phyloP scores from a whole-genome alignment of 2,113 vertebrate species.

The Emberiza fucata region DNA sequence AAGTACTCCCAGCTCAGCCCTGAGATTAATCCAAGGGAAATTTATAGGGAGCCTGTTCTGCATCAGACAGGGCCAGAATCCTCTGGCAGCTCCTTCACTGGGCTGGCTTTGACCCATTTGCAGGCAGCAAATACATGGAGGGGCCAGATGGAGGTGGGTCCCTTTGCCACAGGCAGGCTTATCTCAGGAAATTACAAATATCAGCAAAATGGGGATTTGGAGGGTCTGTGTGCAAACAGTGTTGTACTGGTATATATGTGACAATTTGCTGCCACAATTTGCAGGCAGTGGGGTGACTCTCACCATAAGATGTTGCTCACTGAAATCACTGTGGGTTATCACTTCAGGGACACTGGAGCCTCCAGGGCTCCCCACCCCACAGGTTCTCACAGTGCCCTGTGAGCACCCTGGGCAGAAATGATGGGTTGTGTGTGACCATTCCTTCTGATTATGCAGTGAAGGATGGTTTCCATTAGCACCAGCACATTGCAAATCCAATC shows the following conservation, averaged over 20 bases:
- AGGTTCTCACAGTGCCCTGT: background rate
- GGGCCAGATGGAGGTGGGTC: background rate
- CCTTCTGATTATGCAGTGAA: background rate
- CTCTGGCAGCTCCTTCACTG: fast-evolving
- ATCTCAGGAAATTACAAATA: background rate
- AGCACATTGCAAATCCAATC: background rate
- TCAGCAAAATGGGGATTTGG: background rate
- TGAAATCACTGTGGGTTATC: background rate
- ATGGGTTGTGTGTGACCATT: background rate
- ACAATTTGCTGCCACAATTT: background rate
- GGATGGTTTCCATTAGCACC: background rate
- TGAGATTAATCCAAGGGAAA: background rate
- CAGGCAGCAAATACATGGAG: background rate
- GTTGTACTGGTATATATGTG: background rate
- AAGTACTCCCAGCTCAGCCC: background rate
- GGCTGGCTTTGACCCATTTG: background rate
- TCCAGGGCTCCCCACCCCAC: background rate
- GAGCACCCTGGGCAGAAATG: background rate
- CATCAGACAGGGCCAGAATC: background rate
- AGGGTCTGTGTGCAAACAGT: background rate
- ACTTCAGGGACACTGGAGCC: background rate
- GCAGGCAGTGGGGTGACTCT: background rate
- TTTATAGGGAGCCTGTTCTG: background rate
- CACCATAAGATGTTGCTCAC: fast-evolving
- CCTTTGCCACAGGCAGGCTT: background rate